Percentiles rank a stretch among this genome's conserved stretches.
Evolutionary conservation across 2,113 vertebrate species (phyloP).

Genomic region (Sander lucioperca): DNA sequence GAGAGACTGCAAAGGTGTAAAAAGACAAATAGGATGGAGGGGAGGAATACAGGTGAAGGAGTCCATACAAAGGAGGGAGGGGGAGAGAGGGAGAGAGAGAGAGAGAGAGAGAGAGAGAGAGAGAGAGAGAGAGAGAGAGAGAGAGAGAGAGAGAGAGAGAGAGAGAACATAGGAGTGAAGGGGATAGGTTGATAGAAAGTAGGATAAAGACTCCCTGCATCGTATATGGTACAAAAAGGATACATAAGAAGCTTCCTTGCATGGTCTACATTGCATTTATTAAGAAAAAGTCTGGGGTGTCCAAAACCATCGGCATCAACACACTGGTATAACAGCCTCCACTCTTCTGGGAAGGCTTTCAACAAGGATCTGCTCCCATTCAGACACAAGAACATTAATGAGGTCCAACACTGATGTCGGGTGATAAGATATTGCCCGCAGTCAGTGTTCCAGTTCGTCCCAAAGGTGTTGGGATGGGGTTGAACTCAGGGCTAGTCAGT

Average conservation of each 20-base stretch:
- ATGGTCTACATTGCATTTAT: neutral
- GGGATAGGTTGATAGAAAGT: neutral
- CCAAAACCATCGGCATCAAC: neutral
- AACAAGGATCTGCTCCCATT: constrained; percentile 22
- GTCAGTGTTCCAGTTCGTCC: neutral
- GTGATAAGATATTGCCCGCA: neutral
- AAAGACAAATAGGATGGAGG: constrained; percentile 10
- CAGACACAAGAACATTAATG: constrained; percentile 15
- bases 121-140: neutral
- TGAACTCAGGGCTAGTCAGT: neutral
- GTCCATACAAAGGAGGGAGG: constrained; percentile 6
- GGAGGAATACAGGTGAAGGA: constrained; percentile 25
- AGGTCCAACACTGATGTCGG: neutral
- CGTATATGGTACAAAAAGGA: neutral
- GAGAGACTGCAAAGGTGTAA: constrained; percentile 39
- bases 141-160: neutral
- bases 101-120: neutral
- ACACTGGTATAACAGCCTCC: neutral
- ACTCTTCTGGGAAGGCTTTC: constrained; percentile 7
- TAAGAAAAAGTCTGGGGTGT: neutral
- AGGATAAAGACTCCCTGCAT: neutral
- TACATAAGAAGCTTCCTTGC: neutral
- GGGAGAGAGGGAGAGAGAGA: neutral
- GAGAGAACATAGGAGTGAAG: neutral
- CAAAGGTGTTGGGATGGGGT: neutral